phyloP scores from a whole-genome alignment of 2,113 vertebrate species.

The Merops nubicus region DNA sequence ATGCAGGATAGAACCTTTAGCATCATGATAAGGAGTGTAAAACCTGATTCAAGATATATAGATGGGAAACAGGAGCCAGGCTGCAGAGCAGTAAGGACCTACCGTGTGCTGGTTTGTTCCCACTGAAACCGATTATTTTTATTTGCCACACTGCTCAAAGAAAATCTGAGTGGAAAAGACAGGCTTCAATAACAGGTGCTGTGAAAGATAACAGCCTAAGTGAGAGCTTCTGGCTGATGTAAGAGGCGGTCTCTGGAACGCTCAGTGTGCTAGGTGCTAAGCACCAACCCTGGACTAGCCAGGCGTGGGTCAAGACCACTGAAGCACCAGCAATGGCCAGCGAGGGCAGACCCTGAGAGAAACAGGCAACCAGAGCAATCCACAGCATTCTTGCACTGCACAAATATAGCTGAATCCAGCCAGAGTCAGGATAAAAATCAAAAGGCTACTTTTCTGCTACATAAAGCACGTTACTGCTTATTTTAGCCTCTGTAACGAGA shows the following conservation, averaged over 20 bases:
- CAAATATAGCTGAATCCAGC: neutral
- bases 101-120: neutral
- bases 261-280: neutral
- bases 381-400: neutral
- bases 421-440: neutral
- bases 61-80: neutral
- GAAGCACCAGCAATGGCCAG: neutral
- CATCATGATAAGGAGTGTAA: neutral
- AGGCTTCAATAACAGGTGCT: conserved; percentile 41
- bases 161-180: conserved; percentile 29
- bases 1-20: neutral
- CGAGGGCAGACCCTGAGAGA: neutral
- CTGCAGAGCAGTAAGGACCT: neutral
- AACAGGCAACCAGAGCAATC: neutral
- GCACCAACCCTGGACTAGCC: neutral
- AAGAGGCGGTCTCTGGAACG: neutral
- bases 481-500: conserved; percentile 14
- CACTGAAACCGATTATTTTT: neutral
- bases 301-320: neutral
- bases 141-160: conserved; percentile 10
- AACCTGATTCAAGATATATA: neutral
- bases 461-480: neutral
- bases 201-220: neutral
- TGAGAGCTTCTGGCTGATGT: conserved; percentile 3
- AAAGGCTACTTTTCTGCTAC: conserved; percentile 25